These are phyloP conservation scores for Brenthis daphne DNA, from an alignment of 2,888 invertebrate species.

Conservation along the genomic window DNA sequence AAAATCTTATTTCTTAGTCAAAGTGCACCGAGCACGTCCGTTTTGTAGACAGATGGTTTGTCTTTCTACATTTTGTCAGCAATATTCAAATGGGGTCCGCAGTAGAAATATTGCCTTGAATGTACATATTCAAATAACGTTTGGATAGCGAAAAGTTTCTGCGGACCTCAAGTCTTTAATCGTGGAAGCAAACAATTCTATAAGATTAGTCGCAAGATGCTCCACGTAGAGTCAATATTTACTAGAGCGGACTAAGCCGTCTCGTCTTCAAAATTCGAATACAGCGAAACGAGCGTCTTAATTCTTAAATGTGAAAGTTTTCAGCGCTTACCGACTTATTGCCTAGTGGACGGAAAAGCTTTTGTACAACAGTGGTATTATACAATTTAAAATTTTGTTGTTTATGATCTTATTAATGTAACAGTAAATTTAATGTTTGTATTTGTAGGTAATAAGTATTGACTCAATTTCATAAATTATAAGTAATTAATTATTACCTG, in stretches of 20 bases:
- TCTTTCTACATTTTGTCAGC: slow-evolving; percentile 29
- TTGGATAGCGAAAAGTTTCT: slow-evolving; percentile 33
- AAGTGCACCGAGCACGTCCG: slow-evolving; percentile 19
- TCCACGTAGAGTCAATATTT: slow-evolving; percentile 35
- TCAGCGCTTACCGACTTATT: slow-evolving; percentile 35
- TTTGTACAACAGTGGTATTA: slow-evolving; percentile 35
- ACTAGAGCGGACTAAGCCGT: slow-evolving; percentile 28
- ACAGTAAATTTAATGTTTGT: background rate
- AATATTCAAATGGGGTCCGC: slow-evolving; percentile 32
- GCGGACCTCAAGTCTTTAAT: slow-evolving; percentile 31
- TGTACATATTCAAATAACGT: slow-evolving; percentile 31
- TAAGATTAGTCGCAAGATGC: slow-evolving; percentile 35
- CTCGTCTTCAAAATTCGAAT: slow-evolving; percentile 30
- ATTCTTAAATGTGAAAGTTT: slow-evolving; percentile 31
- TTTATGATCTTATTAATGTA: background rate
- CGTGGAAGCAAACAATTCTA: slow-evolving; percentile 31
- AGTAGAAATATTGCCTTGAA: slow-evolving; percentile 30
- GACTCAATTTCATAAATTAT: background rate
- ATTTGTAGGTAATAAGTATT: background rate
- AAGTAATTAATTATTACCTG: background rate
- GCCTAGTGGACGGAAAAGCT: slow-evolving; percentile 36
- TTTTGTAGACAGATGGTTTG: slow-evolving; percentile 14
- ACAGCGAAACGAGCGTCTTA: slow-evolving; percentile 20
- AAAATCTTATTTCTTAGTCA: slow-evolving; percentile 21
- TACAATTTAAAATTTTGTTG: slow-evolving; percentile 13